A percentile compares a stretch with the other conserved stretches of the same genome.
phyloP scores from a whole-genome alignment of 2,797 vertebrate species.

The Limosa lapponica region DNA sequence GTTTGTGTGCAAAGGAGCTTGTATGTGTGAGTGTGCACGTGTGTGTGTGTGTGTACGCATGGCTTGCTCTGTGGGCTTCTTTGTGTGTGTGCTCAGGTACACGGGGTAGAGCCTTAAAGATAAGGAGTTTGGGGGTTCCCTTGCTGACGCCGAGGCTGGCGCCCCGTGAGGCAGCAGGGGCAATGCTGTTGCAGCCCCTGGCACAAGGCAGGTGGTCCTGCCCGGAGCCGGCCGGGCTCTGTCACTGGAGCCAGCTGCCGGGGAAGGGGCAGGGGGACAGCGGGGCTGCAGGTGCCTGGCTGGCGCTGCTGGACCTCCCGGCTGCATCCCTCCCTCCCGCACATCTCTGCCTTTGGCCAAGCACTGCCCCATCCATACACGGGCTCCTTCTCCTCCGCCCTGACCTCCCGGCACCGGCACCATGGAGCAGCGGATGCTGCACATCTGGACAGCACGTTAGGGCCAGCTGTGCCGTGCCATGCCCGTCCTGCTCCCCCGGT shows the following conservation, averaged over 20 bases:
- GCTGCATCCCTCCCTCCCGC: not conserved
- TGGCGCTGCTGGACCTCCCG: accelerated
- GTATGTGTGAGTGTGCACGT: not conserved
- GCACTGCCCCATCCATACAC: accelerated
- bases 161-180: not conserved
- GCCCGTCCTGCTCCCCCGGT: accelerated
- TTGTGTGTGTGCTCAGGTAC: no score
- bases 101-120: not conserved
- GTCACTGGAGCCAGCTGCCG: not conserved
- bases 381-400: not conserved
- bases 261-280: not conserved
- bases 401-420: accelerated
- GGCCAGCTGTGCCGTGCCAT: not conserved
- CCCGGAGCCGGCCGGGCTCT: accelerated
- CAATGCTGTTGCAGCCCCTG: not conserved
- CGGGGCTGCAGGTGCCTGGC: not conserved
- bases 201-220: not conserved
- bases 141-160: not conserved
- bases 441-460: not conserved
- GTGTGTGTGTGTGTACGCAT: accelerated
- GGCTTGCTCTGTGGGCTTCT: not conserved
- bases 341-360: accelerated
- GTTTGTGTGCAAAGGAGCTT: accelerated
- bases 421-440: accelerated
- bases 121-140: not conserved